These are phyloP conservation scores for Acanthurus lineatus DNA, from an alignment of 2,797 vertebrate species.

Conservation along the genomic window DNA sequence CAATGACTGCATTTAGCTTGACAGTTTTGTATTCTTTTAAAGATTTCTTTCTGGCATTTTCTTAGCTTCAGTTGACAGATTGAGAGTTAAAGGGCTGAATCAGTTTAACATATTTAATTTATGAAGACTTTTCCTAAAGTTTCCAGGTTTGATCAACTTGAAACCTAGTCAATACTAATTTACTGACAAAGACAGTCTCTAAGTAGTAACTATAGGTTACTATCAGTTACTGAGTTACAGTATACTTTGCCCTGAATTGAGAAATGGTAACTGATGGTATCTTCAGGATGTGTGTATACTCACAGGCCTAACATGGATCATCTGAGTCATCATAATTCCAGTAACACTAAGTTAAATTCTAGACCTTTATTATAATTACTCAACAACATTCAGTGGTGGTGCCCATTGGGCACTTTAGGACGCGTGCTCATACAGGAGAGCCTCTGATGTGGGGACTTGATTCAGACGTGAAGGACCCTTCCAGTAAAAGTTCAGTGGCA, in stretches of 20 bases:
- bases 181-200: background rate
- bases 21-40: background rate
- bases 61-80: too few species aligned
- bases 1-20: background rate
- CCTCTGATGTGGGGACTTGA: conserved; percentile 59
- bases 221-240: too few species aligned
- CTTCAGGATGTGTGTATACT: conserved; percentile 29
- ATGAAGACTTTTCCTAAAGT: background rate
- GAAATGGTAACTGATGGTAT: background rate
- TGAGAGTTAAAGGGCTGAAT: background rate
- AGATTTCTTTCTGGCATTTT: background rate
- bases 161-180: too few species aligned
- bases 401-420: conserved; percentile 22
- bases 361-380: conserved; percentile 59
- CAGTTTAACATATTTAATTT: background rate
- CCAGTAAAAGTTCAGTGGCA: conserved; percentile 58
- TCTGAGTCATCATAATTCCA: conserved; percentile 76
- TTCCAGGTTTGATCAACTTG: background rate
- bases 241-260: background rate
- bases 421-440: conserved; percentile 17
- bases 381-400: conserved; percentile 52
- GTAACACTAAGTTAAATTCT: conserved; percentile 67
- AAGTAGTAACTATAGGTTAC: background rate
- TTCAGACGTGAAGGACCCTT: conserved; percentile 48
- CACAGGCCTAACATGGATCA: conserved; percentile 1